Evolutionary conservation across 2,888 invertebrate species (phyloP).

Genomic region (Vesta saturnalis): DNA sequence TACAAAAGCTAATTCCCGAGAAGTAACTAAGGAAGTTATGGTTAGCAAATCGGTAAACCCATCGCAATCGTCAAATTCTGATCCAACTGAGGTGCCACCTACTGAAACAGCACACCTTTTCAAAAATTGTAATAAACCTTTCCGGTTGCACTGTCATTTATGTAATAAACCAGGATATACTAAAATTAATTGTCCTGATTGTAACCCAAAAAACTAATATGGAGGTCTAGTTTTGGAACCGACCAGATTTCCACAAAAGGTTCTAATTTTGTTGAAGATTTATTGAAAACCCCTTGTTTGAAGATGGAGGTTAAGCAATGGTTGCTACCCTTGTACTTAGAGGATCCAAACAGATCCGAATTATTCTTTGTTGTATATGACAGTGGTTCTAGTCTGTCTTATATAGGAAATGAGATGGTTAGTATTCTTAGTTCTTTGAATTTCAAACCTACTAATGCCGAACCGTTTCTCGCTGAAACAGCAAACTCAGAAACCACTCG

Average conservation of each 20-base stretch:
- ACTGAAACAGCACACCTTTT: not conserved
- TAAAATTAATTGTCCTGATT: not conserved
- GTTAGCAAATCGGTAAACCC: not conserved
- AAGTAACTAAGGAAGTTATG: not conserved
- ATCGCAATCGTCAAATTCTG: not conserved
- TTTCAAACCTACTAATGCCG: not conserved
- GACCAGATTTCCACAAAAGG: not conserved
- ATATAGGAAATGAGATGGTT: not conserved
- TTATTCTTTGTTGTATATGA: not conserved
- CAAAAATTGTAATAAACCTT: not conserved
- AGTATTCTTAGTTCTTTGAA: not conserved
- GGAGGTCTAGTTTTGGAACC: constrained; percentile 3
- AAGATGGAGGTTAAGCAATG: not conserved
- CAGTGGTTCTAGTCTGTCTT: constrained; percentile 7
- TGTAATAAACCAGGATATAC: not conserved
- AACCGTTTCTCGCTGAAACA: not conserved
- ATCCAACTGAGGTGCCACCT: not conserved
- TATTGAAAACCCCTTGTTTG: too few relatives aligned
- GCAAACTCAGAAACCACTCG: not conserved
- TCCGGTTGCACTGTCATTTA: not conserved
- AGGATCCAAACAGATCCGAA: not conserved
- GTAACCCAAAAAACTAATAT: not conserved
- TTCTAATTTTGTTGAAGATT: not conserved
- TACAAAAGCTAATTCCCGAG: not conserved
- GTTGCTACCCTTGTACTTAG: not conserved